A percentile compares a stretch with the other conserved stretches of the same genome.
Evolutionary conservation across 1,140 invertebrate species (phyloP).

Genomic region (Pachypeltis micranthus): DNA sequence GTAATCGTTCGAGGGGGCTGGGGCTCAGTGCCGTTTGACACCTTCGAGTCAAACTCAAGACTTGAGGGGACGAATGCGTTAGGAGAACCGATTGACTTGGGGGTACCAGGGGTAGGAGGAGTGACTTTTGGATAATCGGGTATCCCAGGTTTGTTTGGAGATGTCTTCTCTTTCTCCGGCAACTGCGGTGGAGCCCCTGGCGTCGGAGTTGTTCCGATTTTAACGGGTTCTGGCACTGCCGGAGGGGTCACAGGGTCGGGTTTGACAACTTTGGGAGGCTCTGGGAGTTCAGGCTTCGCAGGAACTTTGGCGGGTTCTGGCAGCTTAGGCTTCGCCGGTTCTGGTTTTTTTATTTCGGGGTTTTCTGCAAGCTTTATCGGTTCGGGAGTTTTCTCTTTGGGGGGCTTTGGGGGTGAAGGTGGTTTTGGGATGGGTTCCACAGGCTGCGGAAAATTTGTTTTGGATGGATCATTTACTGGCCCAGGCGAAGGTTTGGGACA

Average conservation of each 20-base stretch:
- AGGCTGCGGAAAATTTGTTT: no score
- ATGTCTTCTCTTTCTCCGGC: no score
- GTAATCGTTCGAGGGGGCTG: not conserved
- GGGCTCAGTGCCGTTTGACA: not conserved
- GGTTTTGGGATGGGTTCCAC: no score
- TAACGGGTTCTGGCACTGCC: slow-evolving; percentile 1
- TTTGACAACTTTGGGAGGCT: slow-evolving; percentile 1
- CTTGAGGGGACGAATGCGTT: not conserved
- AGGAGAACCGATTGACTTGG: no score
- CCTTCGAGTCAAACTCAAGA: not conserved
- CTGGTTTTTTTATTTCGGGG: not conserved
- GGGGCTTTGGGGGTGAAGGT: not conserved
- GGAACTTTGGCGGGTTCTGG: slow-evolving; percentile 6
- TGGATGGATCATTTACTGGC: no score
- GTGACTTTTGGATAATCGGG: not conserved
- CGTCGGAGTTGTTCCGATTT: no score
- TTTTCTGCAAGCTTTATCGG: not conserved
- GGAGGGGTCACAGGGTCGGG: not conserved
- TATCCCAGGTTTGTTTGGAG: not conserved
- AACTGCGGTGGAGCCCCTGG: no score
- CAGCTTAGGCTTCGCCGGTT: slow-evolving; percentile 8
- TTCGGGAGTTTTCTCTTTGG: slow-evolving; percentile 1
- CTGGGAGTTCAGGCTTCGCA: not conserved
- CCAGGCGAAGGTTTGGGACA: no score
- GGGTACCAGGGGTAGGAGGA: not conserved